A percentile compares a stretch with the other conserved stretches of the same genome.
These are phyloP conservation scores for Neosilurus mollespiculum DNA, from an alignment of 2,797 vertebrate genomes.

Conservation along the genomic window DNA sequence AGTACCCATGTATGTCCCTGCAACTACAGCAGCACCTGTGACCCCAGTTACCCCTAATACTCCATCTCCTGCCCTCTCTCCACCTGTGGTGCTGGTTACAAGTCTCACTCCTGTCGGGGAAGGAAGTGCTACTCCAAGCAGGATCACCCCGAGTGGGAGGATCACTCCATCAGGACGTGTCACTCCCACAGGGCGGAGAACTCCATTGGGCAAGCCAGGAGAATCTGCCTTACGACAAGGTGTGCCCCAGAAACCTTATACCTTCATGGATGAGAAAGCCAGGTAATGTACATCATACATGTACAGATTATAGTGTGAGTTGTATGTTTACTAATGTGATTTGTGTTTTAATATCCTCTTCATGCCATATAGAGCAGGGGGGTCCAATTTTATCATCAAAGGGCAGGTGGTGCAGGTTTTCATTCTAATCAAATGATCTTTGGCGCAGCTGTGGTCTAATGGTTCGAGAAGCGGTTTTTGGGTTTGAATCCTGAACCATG, in stretches of 20 bases:
- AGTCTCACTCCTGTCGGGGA: slow-evolving; percentile 75
- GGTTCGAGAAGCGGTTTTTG: no score
- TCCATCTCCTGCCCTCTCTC: slow-evolving; percentile 55
- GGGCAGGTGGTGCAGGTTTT: no score
- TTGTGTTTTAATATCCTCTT: not conserved
- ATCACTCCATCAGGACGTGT: slow-evolving; percentile 69
- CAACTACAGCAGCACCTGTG: slow-evolving; percentile 56
- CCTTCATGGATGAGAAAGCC: slow-evolving; percentile 97
- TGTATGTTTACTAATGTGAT: no score
- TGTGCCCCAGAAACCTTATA: slow-evolving; percentile 95
- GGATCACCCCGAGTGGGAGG: slow-evolving; percentile 64
- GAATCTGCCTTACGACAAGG: slow-evolving; percentile 85
- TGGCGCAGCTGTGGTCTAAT: no score
- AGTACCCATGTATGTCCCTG: slow-evolving; percentile 73
- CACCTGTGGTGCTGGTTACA: slow-evolving; percentile 73
- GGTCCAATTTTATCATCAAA: no score
- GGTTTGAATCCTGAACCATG: no score
- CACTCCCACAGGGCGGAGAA: slow-evolving; percentile 74
- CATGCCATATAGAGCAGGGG: not conserved
- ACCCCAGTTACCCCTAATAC: slow-evolving; percentile 58
- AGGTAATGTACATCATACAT: slow-evolving; percentile 71
- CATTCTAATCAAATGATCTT: no score
- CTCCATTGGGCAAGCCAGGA: slow-evolving; percentile 68
- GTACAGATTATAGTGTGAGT: not conserved
- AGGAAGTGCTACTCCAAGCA: slow-evolving; percentile 60